phyloP scores from a whole-genome alignment of 1,140 invertebrate species.

The Samia ricini region DNA sequence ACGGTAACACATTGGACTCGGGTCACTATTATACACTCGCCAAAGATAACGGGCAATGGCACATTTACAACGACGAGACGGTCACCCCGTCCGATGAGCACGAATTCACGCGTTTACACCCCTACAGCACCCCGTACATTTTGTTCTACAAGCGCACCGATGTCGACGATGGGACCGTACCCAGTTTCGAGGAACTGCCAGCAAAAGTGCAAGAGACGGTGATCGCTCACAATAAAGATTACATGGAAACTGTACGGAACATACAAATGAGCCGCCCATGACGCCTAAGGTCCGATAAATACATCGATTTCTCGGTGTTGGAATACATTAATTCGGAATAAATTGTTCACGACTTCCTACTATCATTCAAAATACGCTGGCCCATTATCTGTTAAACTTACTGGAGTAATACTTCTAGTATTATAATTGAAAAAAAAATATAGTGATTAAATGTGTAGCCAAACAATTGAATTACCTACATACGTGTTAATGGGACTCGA shows the following conservation, averaged over 20 bases:
- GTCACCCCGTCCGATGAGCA: constrained; percentile 81
- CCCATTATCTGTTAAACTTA: too few relatives aligned
- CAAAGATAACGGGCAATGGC: constrained; percentile 85
- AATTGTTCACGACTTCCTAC: constrained; percentile 4
- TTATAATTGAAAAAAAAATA: too few relatives aligned
- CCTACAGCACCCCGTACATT: constrained; percentile 89
- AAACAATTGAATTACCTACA: too few relatives aligned
- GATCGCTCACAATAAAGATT: constrained; percentile 49
- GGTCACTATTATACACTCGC: constrained; percentile 93
- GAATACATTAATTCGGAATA: constrained; percentile 33
- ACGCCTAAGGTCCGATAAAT: constrained; percentile 53
- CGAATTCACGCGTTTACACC: constrained; percentile 81
- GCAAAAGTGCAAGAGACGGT: constrained; percentile 42
- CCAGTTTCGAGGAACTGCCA: constrained; percentile 44
- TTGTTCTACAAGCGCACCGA: constrained; percentile 83
- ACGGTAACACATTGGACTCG: constrained; percentile 88
- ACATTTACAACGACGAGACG: constrained; percentile 88
- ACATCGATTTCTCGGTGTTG: constrained; percentile 46
- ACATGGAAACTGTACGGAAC: constrained; percentile 41
- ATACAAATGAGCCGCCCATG: constrained; percentile 42
- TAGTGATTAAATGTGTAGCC: too few relatives aligned
- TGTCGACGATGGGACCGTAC: constrained; percentile 42
- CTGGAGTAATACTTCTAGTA: too few relatives aligned
- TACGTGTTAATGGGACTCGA: too few relatives aligned
- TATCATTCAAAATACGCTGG: too few relatives aligned